phyloP scores from a whole-genome alignment of 2,797 vertebrate species.

The Luscinia luscinia region DNA sequence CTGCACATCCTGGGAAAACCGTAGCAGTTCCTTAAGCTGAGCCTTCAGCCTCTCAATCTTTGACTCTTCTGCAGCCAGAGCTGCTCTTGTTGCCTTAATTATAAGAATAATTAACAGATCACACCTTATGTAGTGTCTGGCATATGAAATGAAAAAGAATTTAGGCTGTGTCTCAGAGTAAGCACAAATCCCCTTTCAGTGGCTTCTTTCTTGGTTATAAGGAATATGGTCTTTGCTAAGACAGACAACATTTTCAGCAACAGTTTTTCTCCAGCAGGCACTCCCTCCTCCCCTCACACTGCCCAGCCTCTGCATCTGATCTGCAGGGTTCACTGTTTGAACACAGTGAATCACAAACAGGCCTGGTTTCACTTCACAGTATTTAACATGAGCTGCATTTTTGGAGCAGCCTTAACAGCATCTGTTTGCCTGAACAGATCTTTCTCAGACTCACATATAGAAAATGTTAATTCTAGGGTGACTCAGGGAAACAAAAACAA shows the following conservation, averaged over 20 bases:
- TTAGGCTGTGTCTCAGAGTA: neutral
- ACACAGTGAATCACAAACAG: neutral
- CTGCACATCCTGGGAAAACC: slow-evolving; percentile 82
- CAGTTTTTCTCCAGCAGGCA: neutral
- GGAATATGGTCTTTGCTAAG: neutral
- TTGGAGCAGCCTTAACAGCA: neutral
- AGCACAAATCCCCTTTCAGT: neutral
- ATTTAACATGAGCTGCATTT: neutral
- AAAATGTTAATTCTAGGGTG: neutral
- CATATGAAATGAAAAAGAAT: neutral
- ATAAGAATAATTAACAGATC: slow-evolving; percentile 10
- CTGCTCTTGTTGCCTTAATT: slow-evolving; percentile 79
- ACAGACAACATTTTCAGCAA: neutral
- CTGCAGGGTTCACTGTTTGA: neutral
- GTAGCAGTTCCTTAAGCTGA: slow-evolving; percentile 88
- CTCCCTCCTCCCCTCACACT: neutral
- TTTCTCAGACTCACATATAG: neutral
- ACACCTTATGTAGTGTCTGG: neutral
- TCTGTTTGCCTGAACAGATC: neutral
- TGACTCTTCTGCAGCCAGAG: slow-evolving; percentile 82
- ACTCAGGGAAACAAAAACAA: neutral
- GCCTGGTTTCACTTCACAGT: neutral
- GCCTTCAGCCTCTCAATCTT: slow-evolving; percentile 84
- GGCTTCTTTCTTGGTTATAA: neutral
- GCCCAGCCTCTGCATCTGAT: neutral